Base-by-base conservation (phyloP, 92 coral and sea anemone genomes). In the Phymanthus crucifer region DNA sequence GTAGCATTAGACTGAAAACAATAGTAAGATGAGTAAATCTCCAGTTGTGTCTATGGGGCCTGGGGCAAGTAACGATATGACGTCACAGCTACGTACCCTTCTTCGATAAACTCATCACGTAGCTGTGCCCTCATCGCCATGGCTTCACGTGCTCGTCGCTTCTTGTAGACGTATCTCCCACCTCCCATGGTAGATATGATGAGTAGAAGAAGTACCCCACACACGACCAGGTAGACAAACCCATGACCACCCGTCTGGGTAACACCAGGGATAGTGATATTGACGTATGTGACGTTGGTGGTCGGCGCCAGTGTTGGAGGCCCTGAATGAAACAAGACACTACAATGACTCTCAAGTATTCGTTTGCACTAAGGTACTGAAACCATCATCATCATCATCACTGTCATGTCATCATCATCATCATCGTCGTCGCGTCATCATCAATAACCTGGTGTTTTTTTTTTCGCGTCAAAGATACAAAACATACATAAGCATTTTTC, bases 91-190 rank as follows among this genome's bases (percentile, higher is more conserved):
- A 21, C 64, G 46, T 82, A 87, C 91, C 81, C 80, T 26, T 83
- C 84, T 40, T 89, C 76, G 17, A 89, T 77, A 19, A 85, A 71
- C 58, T 72, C 85, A 29, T 87, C 82, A 29, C 88, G 89, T 43
- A 84, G 75, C 40, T 87, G 94, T 70, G 78, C 74, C 61, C 80
- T 82, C 54, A 82, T 57, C 14, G 80, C 74, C 72, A 40, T 65
- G 6, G 86, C 86, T 19, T 83, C 88, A 16, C 91, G 86, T 48
- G 83, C 78, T 23, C 86, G 79, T 70, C 91, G 88, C 27, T 80
- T 90, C n/a, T 88, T 77, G 87, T 87, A 86, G 3, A 84, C 24
- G 45, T 83, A 90, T 26, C 75, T 69, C 6, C 83, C 87, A 3
- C 78, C 89, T 26, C 83, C 57, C 50, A 83, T 35, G 47, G 79